Evolutionary conservation across 2,888 invertebrate genomes (phyloP).

Genomic region (Troides aeacus): DNA sequence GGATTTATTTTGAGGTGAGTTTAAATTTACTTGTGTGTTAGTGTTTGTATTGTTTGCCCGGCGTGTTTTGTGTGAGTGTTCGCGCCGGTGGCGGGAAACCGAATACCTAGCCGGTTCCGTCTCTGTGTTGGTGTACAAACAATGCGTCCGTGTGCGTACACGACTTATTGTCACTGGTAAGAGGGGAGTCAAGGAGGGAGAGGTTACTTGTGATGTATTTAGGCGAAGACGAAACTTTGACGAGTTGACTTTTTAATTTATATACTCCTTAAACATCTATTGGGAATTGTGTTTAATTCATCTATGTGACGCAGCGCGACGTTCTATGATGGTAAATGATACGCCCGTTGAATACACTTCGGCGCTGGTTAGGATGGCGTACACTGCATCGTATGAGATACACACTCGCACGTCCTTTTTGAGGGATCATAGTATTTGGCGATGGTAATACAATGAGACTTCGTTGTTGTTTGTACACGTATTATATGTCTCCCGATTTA

Average conservation of each 20-base stretch:
- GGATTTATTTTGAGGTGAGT: constrained; percentile 81
- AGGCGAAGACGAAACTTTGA: constrained; percentile 75
- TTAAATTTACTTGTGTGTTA: constrained; percentile 79
- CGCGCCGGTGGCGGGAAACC: constrained; percentile 78
- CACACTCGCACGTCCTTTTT: too few species aligned
- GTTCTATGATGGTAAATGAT: too few species aligned
- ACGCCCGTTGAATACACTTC: too few species aligned
- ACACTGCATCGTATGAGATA: too few species aligned
- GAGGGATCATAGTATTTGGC: too few species aligned
- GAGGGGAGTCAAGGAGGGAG: constrained; percentile 74
- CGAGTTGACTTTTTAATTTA: constrained; percentile 76
- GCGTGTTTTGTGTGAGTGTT: constrained; percentile 77
- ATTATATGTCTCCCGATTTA: constrained; percentile 45
- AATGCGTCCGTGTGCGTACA: constrained; percentile 54
- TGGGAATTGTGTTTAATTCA: constrained; percentile 40
- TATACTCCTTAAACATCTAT: constrained; percentile 55
- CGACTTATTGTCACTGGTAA: constrained; percentile 77
- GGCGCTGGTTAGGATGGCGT: too few species aligned
- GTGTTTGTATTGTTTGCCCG: constrained; percentile 79
- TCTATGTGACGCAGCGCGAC: too few species aligned
- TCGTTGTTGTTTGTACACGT: constrained; percentile 58
- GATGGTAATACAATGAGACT: constrained; percentile 31
- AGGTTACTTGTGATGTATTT: constrained; percentile 78
- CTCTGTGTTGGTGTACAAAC: constrained; percentile 72
- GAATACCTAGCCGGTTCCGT: constrained; percentile 73